phyloP scores from a whole-genome alignment of 2,113 vertebrate species.

The Gallinago undulata region DNA sequence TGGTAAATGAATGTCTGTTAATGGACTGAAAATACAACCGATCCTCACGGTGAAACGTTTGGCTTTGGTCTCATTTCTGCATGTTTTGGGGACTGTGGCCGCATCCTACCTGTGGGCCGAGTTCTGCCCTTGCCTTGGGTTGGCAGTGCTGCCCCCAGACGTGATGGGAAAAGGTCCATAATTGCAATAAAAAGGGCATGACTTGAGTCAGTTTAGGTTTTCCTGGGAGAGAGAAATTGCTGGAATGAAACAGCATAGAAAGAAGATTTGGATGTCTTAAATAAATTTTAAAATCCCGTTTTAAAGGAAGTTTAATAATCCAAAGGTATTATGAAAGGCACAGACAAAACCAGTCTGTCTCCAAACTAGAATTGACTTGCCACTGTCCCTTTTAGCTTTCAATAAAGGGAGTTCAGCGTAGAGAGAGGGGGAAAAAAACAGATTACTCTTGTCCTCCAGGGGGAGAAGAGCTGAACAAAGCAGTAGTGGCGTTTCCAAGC shows the following conservation, averaged over 20 bases:
- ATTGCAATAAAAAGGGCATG: background rate
- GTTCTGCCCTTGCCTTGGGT: background rate
- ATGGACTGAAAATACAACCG: constrained; percentile 52
- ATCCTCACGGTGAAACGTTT: background rate
- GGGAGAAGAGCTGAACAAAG: constrained; percentile 27
- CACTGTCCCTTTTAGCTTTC: background rate
- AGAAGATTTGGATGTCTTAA: background rate
- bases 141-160: background rate
- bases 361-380: background rate
- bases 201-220: background rate
- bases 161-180: background rate
- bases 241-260: background rate
- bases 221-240: background rate
- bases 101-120: background rate
- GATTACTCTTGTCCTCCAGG: constrained; percentile 2
- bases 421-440: background rate
- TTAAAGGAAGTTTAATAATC: background rate
- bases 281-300: background rate
- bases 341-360: background rate
- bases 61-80: background rate
- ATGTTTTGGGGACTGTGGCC: background rate
- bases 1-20: constrained; percentile 43
- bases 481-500: constrained; percentile 22
- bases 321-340: background rate
- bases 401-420: background rate